Percentiles rank a stretch among this genome's conserved stretches.
These are phyloP conservation scores for Lepus europaeus DNA, from an alignment of 2,113 vertebrate genomes.

Conservation along the genomic window DNA sequence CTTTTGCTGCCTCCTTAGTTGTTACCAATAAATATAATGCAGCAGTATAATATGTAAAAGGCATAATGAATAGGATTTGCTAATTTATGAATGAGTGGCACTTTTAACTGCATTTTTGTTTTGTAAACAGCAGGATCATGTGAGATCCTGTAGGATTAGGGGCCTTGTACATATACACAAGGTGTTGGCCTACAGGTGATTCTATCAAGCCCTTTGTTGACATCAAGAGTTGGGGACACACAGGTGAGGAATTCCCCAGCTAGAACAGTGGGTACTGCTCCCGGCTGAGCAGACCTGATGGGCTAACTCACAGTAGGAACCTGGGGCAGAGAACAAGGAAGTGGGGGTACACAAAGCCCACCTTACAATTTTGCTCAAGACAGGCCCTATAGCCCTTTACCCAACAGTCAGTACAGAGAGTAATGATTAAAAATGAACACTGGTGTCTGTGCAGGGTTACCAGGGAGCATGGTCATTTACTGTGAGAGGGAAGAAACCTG, in stretches of 20 bases:
- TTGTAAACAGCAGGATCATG: slow-evolving; percentile 12
- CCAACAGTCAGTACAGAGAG: background rate
- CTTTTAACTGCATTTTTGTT: background rate
- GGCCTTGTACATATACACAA: background rate
- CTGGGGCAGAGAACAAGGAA: background rate
- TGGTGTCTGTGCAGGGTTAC: slow-evolving; percentile 9
- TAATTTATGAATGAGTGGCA: slow-evolving; percentile 26
- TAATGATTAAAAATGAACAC: background rate
- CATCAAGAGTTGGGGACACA: background rate
- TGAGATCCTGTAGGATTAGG: background rate
- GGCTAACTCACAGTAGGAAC: background rate
- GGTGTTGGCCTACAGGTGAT: background rate
- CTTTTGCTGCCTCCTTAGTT: background rate
- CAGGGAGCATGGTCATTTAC: background rate
- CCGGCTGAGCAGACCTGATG: background rate
- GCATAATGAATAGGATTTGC: background rate
- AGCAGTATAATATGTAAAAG: background rate
- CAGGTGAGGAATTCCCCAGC: background rate
- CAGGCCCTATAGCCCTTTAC: background rate
- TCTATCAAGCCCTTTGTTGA: background rate
- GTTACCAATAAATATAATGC: background rate
- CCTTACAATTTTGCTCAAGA: background rate
- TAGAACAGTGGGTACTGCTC: background rate
- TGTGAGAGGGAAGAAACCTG: background rate
- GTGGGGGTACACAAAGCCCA: background rate